These are phyloP conservation scores for Doris montereyensis DNA, from an alignment of 2,888 invertebrate genomes.

Conservation along the genomic window DNA sequence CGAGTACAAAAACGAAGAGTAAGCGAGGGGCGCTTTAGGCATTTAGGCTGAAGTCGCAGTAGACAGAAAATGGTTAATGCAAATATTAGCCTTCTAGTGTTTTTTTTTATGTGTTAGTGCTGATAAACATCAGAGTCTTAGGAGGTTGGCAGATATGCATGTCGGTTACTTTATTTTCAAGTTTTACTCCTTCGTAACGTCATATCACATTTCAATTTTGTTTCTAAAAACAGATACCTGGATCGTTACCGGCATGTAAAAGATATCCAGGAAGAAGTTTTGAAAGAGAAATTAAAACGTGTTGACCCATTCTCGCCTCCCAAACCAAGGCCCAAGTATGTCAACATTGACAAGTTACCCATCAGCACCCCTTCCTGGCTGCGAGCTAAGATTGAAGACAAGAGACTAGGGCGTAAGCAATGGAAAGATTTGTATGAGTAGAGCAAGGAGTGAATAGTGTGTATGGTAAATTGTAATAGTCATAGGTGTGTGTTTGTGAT, in stretches of 20 bases:
- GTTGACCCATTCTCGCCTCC: conserved; percentile 83
- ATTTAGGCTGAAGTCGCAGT: too few relatives aligned
- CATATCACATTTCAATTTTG: neutral
- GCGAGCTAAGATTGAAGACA: conserved; percentile 49
- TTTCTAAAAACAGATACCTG: conserved; percentile 79
- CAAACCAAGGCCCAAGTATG: conserved; percentile 55
- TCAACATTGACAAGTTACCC: conserved; percentile 44
- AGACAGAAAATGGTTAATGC: too few relatives aligned
- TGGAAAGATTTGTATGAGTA: conserved; percentile 50
- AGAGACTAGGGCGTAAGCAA: conserved; percentile 50
- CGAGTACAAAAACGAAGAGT: too few relatives aligned
- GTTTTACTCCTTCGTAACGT: neutral
- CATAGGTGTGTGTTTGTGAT: too few relatives aligned
- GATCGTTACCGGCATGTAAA: conserved; percentile 94
- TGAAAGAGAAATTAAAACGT: conserved; percentile 84
- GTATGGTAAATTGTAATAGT: too few relatives aligned
- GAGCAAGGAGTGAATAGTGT: neutral
- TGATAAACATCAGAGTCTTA: too few relatives aligned
- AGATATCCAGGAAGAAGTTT: conserved; percentile 89
- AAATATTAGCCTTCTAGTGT: too few relatives aligned
- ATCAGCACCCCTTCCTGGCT: conserved; percentile 63
- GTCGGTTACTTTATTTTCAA: neutral
- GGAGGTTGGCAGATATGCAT: neutral
- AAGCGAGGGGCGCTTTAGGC: too few relatives aligned
- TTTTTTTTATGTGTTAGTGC: too few relatives aligned